These are phyloP conservation scores for Allophyes oxyacanthae DNA, from an alignment of 2,888 invertebrate species.

Conservation along the genomic window DNA sequence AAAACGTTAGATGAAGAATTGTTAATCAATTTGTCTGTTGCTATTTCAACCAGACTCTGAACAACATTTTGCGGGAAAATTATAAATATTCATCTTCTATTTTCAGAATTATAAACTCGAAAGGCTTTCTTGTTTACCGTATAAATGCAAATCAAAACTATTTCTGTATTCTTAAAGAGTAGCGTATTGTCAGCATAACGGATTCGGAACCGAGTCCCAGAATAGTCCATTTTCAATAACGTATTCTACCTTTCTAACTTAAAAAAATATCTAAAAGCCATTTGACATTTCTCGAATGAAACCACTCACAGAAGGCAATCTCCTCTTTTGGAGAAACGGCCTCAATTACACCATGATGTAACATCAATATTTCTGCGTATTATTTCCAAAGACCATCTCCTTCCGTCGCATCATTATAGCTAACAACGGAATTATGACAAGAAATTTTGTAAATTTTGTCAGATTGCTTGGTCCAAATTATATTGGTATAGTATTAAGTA, in stretches of 20 bases:
- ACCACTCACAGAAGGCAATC: slow-evolving; percentile 69
- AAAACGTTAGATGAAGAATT: neutral
- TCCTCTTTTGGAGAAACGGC: slow-evolving; percentile 56
- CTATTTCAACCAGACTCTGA: too few species aligned
- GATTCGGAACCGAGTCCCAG: slow-evolving; percentile 24
- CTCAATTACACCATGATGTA: slow-evolving; percentile 51
- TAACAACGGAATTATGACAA: too few species aligned
- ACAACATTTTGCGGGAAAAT: too few species aligned
- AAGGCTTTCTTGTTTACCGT: slow-evolving; percentile 4
- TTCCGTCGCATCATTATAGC: too few species aligned
- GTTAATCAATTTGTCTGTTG: too few species aligned
- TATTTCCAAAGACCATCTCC: too few species aligned
- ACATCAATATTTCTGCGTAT: slow-evolving; percentile 6
- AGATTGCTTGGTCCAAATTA: too few species aligned
- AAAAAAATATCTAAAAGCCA: slow-evolving; percentile 68
- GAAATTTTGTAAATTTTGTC: too few species aligned
- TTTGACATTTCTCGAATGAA: slow-evolving; percentile 74
- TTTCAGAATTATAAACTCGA: neutral
- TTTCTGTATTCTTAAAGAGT: slow-evolving; percentile 4
- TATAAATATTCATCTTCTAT: too few species aligned
- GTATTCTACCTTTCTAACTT: slow-evolving; percentile 53
- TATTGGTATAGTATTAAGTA: too few species aligned
- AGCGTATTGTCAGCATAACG: neutral
- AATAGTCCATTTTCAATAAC: slow-evolving; percentile 50
- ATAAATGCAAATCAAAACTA: slow-evolving; percentile 29